A percentile compares a stretch with the other conserved stretches of the same genome.
These are phyloP conservation scores for Austrofundulus limnaeus DNA, from an alignment of 2,113 vertebrate species.

Conservation along the genomic window DNA sequence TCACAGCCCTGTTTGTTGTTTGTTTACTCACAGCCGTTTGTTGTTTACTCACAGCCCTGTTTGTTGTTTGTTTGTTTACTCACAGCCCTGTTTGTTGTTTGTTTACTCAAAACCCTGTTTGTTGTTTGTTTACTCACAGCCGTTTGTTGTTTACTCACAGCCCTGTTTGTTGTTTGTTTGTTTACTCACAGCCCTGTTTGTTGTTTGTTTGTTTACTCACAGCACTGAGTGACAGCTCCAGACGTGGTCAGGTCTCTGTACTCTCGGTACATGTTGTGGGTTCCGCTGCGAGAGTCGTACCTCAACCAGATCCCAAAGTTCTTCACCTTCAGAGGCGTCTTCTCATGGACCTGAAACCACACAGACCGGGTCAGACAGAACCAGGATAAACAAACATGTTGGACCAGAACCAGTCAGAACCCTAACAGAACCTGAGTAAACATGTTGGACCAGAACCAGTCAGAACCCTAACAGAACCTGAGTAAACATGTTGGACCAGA, in stretches of 20 bases:
- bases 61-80: too few species aligned
- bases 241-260: conserved; percentile 96
- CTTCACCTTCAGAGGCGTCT: conserved; percentile 92
- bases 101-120: too few species aligned
- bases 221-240: conserved; percentile 96
- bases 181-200: background rate
- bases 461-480: background rate
- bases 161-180: background rate
- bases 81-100: too few species aligned
- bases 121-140: too few species aligned
- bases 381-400: background rate
- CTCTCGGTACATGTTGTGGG: conserved; percentile 99
- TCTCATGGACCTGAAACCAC: conserved; percentile 88
- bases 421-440: too few species aligned
- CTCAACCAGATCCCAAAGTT: conserved; percentile 99
- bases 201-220: conserved; percentile 75
- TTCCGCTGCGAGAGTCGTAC: conserved; percentile 96
- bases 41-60: too few species aligned
- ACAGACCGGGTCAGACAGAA: background rate
- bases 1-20: too few species aligned
- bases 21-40: too few species aligned
- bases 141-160: too few species aligned
- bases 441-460: background rate
- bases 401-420: background rate
- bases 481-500: conserved; percentile 68